Base-by-base conservation (phyloP, 2,888 invertebrate genomes). In the Drosophila histrio region DNA sequence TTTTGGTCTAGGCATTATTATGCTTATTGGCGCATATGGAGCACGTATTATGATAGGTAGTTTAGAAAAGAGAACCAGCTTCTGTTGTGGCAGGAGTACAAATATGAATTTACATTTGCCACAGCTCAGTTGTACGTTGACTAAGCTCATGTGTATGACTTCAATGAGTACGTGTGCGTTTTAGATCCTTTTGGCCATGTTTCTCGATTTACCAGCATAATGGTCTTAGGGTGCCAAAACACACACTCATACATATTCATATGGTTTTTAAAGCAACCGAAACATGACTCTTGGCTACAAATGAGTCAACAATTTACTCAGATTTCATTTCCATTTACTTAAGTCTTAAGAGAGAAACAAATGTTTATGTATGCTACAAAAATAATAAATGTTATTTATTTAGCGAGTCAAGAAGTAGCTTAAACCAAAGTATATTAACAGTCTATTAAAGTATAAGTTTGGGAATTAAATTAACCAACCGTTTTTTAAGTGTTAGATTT, bases 11-110 rank as follows among this genome's bases (percentile, higher is more conserved):
- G 53, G 58, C 72, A 67, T 86, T 86, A 82, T 79, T 77, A 82
- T 82, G 79, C 86, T 86, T 86, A 86, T 87, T 77, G 83, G 63
- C 67, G 70, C 84, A 80, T 80, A 83, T 83, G 63, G 72, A 83
- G 88, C 83, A 83, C 83, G 83, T 83, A 82, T 82, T 85, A 87
- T 87, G 88, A 74, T 88, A 77, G 68, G 68, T 77, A 67, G 85
- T 69, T 81, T 59, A 59, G 64, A 60, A 30, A 32, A 8, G 11
- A 11, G 32, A 11, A 17, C 24, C 44, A 34, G 26, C 44, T 38
- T 46, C 26, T 32, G 19, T 22, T 22, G 17, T 28, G 21, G 17
- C n/a, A 15, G 8, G n/a, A 30, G 34, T 1, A n/a, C 39, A 21
- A 28, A 41, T 54, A 26, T 43, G 63, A 52, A 32, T 49, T 26